A percentile compares a stretch with the other conserved stretches of the same genome.
Conservation (phyloP, 2,888 invertebrate genomes). For the Trichopoda pennipes region DNA sequence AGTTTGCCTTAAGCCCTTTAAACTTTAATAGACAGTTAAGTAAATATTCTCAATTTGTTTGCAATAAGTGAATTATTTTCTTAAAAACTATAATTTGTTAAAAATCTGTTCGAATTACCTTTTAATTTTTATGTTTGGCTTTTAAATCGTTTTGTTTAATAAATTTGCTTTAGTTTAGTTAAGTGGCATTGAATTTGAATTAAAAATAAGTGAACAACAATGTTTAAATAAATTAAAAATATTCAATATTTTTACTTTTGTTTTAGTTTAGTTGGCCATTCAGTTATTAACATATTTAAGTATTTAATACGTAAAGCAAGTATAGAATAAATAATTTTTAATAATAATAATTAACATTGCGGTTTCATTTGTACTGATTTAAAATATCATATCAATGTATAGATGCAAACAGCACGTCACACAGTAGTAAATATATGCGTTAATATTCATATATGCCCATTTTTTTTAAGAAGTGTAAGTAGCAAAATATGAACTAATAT, state of each 20-base stretch:
- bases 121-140: background rate
- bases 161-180: slow-evolving; percentile 14
- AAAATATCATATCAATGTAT: background rate
- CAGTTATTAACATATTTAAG: slow-evolving; percentile 24
- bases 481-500: no score
- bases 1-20: no score
- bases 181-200: slow-evolving; percentile 23
- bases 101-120: background rate
- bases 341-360: slow-evolving; percentile 11
- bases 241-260: background rate
- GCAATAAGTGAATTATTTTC: background rate
- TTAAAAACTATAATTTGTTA: background rate
- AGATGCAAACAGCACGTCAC: no score
- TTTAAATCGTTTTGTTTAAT: slow-evolving; percentile 5
- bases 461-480: no score
- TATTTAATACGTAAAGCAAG: background rate
- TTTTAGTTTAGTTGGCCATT: background rate
- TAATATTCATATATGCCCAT: no score
- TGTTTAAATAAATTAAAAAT: background rate
- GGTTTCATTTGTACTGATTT: background rate
- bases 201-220: background rate
- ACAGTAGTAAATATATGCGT: no score
- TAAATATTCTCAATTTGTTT: no score
- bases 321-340: background rate
- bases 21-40: no score